A percentile compares a stretch with the other conserved stretches of the same genome.
Evolutionary conservation across 2,888 invertebrate species (phyloP).

Genomic region (Acheta domesticus): DNA sequence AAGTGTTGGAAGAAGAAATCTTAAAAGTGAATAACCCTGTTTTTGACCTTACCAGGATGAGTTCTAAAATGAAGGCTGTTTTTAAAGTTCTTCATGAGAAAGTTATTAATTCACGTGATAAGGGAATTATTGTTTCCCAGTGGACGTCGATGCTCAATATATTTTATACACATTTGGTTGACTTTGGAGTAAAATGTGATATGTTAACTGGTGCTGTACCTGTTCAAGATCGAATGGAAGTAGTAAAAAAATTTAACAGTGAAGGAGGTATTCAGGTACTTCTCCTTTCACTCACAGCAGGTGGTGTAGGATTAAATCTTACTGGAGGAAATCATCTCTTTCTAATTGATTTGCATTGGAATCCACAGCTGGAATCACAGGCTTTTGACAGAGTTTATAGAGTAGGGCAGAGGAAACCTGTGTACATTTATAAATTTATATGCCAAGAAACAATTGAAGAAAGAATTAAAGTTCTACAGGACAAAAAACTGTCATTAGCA

Average conservation of each 20-base stretch:
- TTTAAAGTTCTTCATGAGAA: slow-evolving; percentile 56
- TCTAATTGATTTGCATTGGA: slow-evolving; percentile 92
- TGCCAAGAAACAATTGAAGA: slow-evolving; percentile 85
- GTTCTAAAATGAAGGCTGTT: slow-evolving; percentile 65
- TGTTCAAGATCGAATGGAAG: slow-evolving; percentile 65
- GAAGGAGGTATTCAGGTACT: slow-evolving; percentile 60
- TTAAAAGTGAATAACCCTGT: slow-evolving; percentile 68
- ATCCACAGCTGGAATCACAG: slow-evolving; percentile 92
- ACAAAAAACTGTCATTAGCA: slow-evolving; percentile 73
- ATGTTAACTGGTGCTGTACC: slow-evolving; percentile 74
- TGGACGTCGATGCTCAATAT: slow-evolving; percentile 83
- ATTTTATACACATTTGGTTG: slow-evolving; percentile 60
- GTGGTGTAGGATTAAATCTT: slow-evolving; percentile 92
- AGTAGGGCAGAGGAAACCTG: slow-evolving; percentile 79
- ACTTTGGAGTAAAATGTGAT: slow-evolving; percentile 53
- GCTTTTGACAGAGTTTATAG: slow-evolving; percentile 92
- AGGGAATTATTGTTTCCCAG: slow-evolving; percentile 85
- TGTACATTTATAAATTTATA: slow-evolving; percentile 81
- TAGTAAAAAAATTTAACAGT: slow-evolving; percentile 69
- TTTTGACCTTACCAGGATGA: slow-evolving; percentile 57
- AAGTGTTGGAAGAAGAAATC: slow-evolving; percentile 58
- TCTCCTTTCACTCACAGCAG: slow-evolving; percentile 85
- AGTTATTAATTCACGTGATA: slow-evolving; percentile 57
- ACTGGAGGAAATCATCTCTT: slow-evolving; percentile 89
- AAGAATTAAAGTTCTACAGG: slow-evolving; percentile 74